A percentile compares a stretch with the other conserved stretches of the same genome.
Evolutionary conservation across 2,888 invertebrate species (phyloP).

Genomic region (Lithophane semibrunnea): DNA sequence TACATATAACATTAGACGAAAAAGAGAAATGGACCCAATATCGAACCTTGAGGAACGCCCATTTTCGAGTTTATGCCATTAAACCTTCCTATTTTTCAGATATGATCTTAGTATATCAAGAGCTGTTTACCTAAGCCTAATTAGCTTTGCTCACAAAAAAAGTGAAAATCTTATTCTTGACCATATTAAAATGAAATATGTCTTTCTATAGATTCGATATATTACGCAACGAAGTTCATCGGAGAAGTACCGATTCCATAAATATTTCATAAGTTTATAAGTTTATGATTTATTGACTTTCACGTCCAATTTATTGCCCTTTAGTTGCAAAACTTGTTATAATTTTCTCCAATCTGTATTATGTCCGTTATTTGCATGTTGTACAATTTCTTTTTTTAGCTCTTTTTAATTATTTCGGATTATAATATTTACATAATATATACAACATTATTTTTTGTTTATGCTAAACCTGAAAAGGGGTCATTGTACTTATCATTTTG

Average conservation of each 20-base stretch:
- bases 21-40: no score
- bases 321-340: constrained; percentile 14
- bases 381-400: not conserved
- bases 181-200: constrained; percentile 11
- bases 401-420: no score
- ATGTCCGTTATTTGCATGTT: constrained; percentile 26
- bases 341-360: not conserved
- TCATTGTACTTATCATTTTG: no score
- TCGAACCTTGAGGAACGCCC: no score
- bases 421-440: no score
- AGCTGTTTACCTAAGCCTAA: no score
- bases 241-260: constrained; percentile 9
- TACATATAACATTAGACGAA: no score
- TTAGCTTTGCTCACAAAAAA: not conserved
- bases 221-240: constrained; percentile 32
- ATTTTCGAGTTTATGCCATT: no score
- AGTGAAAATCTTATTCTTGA: constrained; percentile 3
- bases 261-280: constrained; percentile 6
- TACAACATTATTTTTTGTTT: no score
- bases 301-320: constrained; percentile 37
- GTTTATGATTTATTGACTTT: constrained; percentile 47
- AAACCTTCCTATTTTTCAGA: no score
- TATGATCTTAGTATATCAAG: no score
- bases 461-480: no score
- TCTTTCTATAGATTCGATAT: not conserved